A percentile compares a stretch with the other conserved stretches of the same genome.
Evolutionary conservation across 2,888 invertebrate species (phyloP).

Genomic region (Sphaerophoria rueppellii): DNA sequence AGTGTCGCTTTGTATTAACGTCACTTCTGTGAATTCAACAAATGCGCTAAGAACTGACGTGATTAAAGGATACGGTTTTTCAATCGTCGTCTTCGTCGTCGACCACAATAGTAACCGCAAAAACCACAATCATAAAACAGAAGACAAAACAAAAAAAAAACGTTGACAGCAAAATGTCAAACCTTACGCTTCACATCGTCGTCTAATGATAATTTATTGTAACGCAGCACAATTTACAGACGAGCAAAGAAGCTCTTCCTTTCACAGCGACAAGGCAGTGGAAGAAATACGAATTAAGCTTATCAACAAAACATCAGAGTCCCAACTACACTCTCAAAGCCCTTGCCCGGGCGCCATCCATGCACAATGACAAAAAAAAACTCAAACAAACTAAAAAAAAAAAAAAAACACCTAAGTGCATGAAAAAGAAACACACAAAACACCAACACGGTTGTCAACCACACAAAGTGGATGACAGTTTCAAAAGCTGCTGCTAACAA

Average conservation of each 20-base stretch:
- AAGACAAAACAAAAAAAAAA: conserved; percentile 40
- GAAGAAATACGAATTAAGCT: conserved; percentile 14
- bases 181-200: conserved; percentile 61
- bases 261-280: conserved; percentile 18
- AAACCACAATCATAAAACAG: not conserved
- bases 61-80: conserved; percentile 56
- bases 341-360: conserved; percentile 33
- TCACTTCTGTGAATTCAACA: conserved; percentile 33
- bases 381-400: not conserved
- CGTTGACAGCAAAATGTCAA: conserved; percentile 60
- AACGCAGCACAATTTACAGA: conserved; percentile 52
- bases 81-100: conserved; percentile 25
- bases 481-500: conserved; percentile 71
- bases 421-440: conserved; percentile 33
- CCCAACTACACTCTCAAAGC: conserved; percentile 32
- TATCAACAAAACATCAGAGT: conserved; percentile 47
- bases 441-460: conserved; percentile 69
- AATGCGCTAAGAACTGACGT: conserved; percentile 49
- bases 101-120: conserved; percentile 27
- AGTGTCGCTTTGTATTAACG: not conserved
- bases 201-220: conserved; percentile 71
- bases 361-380: conserved; percentile 23
- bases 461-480: conserved; percentile 69
- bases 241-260: conserved; percentile 9
- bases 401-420: conserved; percentile 2